Evolutionary conservation across 2,113 vertebrate genomes (phyloP).

Genomic region (Gadus chalcogrammus): DNA sequence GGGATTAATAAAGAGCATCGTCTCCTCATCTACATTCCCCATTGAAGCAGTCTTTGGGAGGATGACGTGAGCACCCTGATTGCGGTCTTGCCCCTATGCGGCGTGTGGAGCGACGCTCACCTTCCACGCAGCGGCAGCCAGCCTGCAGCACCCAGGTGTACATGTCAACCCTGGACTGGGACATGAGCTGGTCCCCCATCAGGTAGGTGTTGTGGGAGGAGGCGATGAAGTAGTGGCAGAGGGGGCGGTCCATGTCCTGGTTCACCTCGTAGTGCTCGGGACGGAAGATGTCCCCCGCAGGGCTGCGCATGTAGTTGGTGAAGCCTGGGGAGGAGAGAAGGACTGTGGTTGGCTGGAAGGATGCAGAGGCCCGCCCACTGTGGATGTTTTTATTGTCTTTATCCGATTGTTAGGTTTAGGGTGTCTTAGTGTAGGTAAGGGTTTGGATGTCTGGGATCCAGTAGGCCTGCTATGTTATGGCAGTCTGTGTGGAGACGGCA

Average conservation of each 20-base stretch:
- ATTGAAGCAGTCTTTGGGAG: too few relatives aligned
- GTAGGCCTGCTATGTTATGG: too few relatives aligned
- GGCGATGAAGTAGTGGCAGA: constrained; percentile 94
- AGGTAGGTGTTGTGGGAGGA: constrained; percentile 99
- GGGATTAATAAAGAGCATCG: too few relatives aligned
- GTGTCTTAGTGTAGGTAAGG: too few relatives aligned
- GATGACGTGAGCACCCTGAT: too few relatives aligned
- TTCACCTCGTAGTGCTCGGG: constrained; percentile 83
- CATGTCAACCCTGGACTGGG: constrained; percentile 96
- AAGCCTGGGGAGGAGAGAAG: constrained; percentile 75
- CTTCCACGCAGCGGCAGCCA: constrained; percentile 95
- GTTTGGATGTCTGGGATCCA: too few relatives aligned
- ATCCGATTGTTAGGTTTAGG: too few relatives aligned
- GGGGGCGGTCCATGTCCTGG: constrained; percentile 89
- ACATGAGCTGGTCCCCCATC: constrained; percentile 97
- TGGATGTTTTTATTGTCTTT: not conserved
- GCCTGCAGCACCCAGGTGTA: constrained; percentile 96
- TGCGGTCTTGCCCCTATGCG: too few relatives aligned
- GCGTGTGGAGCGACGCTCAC: constrained; percentile 58
- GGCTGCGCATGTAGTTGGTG: constrained; percentile 92
- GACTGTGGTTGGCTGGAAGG: not conserved
- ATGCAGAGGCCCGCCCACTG: too few relatives aligned
- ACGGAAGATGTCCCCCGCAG: constrained; percentile 91
- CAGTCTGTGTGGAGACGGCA: too few relatives aligned
- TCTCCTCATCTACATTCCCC: too few relatives aligned